These are phyloP conservation scores for Neocrepidodera transversa DNA, from an alignment of 2,888 invertebrate genomes.

Conservation along the genomic window DNA sequence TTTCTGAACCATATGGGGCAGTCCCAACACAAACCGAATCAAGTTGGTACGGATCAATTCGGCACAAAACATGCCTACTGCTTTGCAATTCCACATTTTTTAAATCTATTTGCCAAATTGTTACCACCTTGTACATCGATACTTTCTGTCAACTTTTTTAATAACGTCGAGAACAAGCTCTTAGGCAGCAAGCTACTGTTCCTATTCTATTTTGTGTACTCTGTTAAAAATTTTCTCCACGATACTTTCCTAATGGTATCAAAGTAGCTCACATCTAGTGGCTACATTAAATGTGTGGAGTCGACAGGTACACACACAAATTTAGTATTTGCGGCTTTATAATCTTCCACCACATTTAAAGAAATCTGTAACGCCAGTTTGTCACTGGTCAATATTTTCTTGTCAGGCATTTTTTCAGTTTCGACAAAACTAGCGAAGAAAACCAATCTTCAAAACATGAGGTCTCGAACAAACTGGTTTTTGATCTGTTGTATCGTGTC, in stretches of 20 bases:
- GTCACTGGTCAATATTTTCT: constrained; percentile 43
- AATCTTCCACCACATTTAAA: constrained; percentile 38
- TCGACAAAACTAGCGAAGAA: constrained; percentile 20
- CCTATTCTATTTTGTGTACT: neutral
- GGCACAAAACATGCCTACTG: too few relatives aligned
- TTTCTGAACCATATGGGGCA: too few relatives aligned
- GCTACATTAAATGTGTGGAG: too few relatives aligned
- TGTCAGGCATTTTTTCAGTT: constrained; percentile 36
- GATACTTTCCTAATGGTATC: too few relatives aligned
- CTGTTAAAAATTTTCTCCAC: neutral
- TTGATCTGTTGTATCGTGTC: constrained; percentile 31
- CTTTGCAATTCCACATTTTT: constrained; percentile 8
- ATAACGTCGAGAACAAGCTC: constrained; percentile 1
- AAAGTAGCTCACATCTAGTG: too few relatives aligned
- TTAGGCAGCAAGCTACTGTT: neutral
- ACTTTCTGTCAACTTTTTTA: constrained; percentile 5
- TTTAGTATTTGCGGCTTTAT: constrained; percentile 45
- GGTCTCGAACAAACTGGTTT: constrained; percentile 35
- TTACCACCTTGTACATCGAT: constrained; percentile 4
- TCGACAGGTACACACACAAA: constrained; percentile 48
- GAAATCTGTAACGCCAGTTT: too few relatives aligned
- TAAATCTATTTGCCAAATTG: constrained; percentile 1
- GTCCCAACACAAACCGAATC: too few relatives aligned
- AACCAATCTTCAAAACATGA: constrained; percentile 40
- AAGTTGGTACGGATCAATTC: too few relatives aligned